These are phyloP conservation scores for Catharus fuscescens DNA, from an alignment of 2,113 vertebrate genomes.

Conservation along the genomic window DNA sequence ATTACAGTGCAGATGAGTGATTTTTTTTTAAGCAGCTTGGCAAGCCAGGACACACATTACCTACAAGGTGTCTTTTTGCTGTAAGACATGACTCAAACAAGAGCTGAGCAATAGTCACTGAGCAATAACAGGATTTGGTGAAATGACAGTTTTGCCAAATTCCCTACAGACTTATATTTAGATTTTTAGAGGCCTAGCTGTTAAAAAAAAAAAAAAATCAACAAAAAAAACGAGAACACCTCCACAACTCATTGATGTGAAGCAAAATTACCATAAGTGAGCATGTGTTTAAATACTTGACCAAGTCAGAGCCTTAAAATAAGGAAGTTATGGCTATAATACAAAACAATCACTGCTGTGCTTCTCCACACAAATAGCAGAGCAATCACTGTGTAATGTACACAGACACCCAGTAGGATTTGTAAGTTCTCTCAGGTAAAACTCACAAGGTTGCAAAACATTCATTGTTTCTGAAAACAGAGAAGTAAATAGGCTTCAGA, in stretches of 20 bases:
- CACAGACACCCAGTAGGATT: background rate
- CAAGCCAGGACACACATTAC: background rate
- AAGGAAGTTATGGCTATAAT: background rate
- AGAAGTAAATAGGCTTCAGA: background rate
- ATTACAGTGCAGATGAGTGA: background rate
- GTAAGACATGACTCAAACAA: background rate
- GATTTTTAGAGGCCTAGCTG: background rate
- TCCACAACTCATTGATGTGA: background rate
- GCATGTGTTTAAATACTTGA: background rate
- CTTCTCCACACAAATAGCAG: background rate
- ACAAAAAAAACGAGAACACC: too few relatives aligned
- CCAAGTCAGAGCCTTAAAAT: background rate
- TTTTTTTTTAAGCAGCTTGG: slow-evolving; percentile 33
- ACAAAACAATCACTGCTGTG: background rate
- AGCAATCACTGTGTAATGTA: background rate
- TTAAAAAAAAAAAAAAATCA: background rate
- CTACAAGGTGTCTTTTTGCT: background rate
- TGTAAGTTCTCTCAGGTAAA: background rate
- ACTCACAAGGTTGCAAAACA: background rate
- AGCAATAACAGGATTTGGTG: background rate
- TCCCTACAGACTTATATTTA: background rate
- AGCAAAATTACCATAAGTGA: background rate
- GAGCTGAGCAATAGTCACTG: background rate
- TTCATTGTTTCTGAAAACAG: background rate
- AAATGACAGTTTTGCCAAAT: background rate